These are phyloP conservation scores for Sebastes miniatus DNA, from an alignment of 2,797 vertebrate species.

Conservation along the genomic window DNA sequence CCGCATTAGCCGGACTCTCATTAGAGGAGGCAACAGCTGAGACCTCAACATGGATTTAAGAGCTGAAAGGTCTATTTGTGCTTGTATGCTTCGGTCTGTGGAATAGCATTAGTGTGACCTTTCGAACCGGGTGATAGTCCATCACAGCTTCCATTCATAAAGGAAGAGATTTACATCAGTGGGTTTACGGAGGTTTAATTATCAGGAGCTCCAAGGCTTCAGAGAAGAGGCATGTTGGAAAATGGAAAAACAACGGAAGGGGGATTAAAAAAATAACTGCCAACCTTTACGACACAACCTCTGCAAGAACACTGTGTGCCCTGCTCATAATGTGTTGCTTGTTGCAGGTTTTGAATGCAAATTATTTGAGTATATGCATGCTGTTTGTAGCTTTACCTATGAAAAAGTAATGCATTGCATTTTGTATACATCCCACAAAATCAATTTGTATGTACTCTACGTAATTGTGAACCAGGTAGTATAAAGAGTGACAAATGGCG, in stretches of 20 bases:
- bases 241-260: conserved; percentile 8
- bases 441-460: too few species aligned
- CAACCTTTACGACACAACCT: neutral
- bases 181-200: conserved; percentile 19
- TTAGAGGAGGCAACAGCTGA: conserved; percentile 61
- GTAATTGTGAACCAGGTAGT: too few species aligned
- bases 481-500: too few species aligned
- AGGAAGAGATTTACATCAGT: conserved; percentile 29
- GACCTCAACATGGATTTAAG: conserved; percentile 44
- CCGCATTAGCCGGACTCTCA: conserved; percentile 30
- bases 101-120: conserved; percentile 29
- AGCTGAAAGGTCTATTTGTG: conserved; percentile 51
- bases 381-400: too few species aligned
- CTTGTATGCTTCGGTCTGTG: conserved; percentile 22
- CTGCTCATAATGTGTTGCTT: neutral
- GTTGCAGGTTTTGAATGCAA: neutral
- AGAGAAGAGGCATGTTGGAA: neutral
- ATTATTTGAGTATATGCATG: neutral
- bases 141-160: conserved; percentile 40
- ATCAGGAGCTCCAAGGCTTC: conserved; percentile 5
- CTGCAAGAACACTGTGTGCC: neutral
- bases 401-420: neutral
- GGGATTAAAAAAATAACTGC: neutral
- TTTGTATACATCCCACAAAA: too few species aligned
- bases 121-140: conserved; percentile 17